Evolutionary conservation across 2,797 vertebrate genomes (phyloP), one percentile per base, ranked within the genome.

Genomic region (Gastrophryne carolinensis): DNA sequence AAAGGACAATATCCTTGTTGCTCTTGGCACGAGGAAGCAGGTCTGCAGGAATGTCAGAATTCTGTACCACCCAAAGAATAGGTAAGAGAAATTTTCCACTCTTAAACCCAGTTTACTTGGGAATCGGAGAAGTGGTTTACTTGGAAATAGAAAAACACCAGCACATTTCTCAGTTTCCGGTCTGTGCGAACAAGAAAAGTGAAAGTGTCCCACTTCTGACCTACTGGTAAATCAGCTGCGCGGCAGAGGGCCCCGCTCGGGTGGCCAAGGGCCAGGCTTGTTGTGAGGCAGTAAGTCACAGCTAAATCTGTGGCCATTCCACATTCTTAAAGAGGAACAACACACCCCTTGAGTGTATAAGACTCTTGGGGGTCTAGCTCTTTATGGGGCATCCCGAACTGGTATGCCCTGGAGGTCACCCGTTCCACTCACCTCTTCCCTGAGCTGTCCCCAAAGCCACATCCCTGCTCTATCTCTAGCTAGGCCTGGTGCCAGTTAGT

Each of bases 1-100:
- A 91, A 90, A 91, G 90, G 86, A 87, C 87, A 89, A 89, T 91
- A 87, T 89, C 86, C 86, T 83, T 92, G 89, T 91, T 92, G 89
- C 88, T 87, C 84, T 92, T 91, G 87, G 89, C 89, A 82, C 56
- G 54, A 69, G 63, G 75, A 91, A 86, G 87, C 82, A 84, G 82
- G 66, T 47, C 80, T 85, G 73, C 79, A 88, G 84, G 89, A 91
- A 90, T 88, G 88, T 82, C 81, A 85, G 84, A 86, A 85, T 88
- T 87, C 81, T 83, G 81, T 89, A 86, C 88, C 87, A 86, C 84
- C 84, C 85, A 83, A 87, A 87, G 82, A 87, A 86, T 86, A 90
- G 88, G 87, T 88, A 84, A 81, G 86, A 83, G 81, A 89, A 86
- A 83, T 84, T 87, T 89, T 90, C 85, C 85, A 83, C 80, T 85